phyloP scores from a whole-genome alignment of 2,113 vertebrate genomes.

The Sander vitreus region DNA sequence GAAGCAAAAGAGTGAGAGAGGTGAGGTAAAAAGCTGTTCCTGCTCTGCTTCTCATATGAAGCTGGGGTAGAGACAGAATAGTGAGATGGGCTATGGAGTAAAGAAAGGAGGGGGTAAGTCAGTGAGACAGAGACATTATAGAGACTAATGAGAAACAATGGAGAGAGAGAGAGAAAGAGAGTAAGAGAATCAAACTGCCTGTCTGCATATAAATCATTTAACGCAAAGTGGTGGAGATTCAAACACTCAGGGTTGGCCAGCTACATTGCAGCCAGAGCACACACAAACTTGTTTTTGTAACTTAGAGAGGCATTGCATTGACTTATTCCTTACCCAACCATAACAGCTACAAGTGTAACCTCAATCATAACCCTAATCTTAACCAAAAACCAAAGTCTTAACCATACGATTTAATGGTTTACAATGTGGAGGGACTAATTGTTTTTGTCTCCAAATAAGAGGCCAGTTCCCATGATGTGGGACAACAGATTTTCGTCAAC shows the following conservation, averaged over 20 bases:
- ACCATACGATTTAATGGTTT: neutral
- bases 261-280: conserved; percentile 32
- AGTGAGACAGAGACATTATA: conserved; percentile 47
- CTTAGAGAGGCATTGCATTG: conserved; percentile 3
- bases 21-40: conserved; percentile 1
- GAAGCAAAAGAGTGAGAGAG: neutral
- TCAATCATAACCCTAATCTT: neutral
- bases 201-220: conserved; percentile 74
- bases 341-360: neutral
- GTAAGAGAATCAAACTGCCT: conserved; percentile 56
- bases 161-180: conserved; percentile 28
- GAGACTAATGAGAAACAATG: conserved; percentile 55
- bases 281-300: conserved; percentile 43
- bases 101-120: conserved; percentile 30
- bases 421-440: neutral
- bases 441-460: neutral
- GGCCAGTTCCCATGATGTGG: neutral
- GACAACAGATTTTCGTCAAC: too few species aligned
- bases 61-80: neutral
- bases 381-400: too few species aligned
- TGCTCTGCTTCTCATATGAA: conserved; percentile 2
- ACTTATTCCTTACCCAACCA: neutral
- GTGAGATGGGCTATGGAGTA: conserved; percentile 28
- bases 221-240: conserved; percentile 59
- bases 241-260: conserved; percentile 42